Base-by-base conservation (phyloP, 1,140 invertebrate genomes). In the Drosophila repleta region DNA sequence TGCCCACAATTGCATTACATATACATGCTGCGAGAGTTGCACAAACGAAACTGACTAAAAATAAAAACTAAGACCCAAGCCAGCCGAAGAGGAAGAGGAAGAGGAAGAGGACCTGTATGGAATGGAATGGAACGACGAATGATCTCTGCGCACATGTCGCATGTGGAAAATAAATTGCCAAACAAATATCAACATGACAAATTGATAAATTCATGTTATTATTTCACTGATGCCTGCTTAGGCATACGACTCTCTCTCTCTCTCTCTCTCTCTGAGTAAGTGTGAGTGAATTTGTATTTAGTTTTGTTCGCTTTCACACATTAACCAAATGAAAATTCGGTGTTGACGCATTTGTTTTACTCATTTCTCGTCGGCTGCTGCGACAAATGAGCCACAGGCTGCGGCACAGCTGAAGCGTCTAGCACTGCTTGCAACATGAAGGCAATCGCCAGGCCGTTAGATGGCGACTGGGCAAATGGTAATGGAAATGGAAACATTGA, bases 131-230 rank as follows among this genome's bases (percentile, higher is more conserved):
- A 69, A 32, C 13, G 21, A 48, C 13, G 21, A 48, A 41, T 8
- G 49, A 55, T 45, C 63, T 57, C 43, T 55, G 62, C 35, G 66
- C 66, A 69, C 68, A 65, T 69, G 69, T 68, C 56, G 62, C 82
- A 87, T 67, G 71, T 78, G 78, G 85, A 66, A 84, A 87, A 88
- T 89, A 90, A 88, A 88, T 88, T 89, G 83, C 83, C 84, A 88
- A 90, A 90, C 84, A 89, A 89, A 89, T 89, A 89, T 89, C 84
- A 88, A 89, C 84, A 89, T 89, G 84, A 89, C 84, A 89, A 89
- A 89, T 89, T 89, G 84, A 90, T 90, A 85, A 89, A 89, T 89
- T 79, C 80, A 78, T 89, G 85, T 89, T 90, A 90, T 89, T 89
- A 89, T 90, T 85, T 64, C 76, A 74, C 64, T 79, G 72, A 55